Evolutionary conservation across 2,113 vertebrate species (phyloP).

Genomic region (Probosciger aterrimus): DNA sequence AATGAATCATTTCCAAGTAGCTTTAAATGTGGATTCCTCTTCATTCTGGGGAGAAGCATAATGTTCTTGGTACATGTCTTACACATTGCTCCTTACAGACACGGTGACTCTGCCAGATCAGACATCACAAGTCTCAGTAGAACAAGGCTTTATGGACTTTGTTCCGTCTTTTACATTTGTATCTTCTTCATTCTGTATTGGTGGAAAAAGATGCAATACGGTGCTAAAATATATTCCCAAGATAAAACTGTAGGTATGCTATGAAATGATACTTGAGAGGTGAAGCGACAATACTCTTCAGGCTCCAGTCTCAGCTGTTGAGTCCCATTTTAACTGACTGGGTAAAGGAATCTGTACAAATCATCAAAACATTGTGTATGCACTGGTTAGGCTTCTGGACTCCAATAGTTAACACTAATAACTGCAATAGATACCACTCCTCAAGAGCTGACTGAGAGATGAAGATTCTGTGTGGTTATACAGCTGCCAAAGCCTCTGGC

Average conservation of each 20-base stretch:
- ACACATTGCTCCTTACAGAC: rapidly evolving
- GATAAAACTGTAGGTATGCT: background rate
- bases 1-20: background rate
- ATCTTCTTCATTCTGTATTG: background rate
- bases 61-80: background rate
- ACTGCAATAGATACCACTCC: background rate
- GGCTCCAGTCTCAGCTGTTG: rapidly evolving
- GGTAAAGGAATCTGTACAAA: rapidly evolving
- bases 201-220: background rate
- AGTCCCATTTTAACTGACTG: rapidly evolving
- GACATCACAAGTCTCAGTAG: background rate
- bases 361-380: rapidly evolving
- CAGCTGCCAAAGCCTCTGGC: background rate
- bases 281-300: rapidly evolving
- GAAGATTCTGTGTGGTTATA: rapidly evolving
- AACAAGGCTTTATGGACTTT: background rate
- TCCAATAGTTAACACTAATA: background rate
- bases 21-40: background rate
- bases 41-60: background rate
- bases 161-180: background rate
- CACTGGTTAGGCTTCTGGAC: background rate
- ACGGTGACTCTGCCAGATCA: background rate
- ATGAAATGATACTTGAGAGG: rapidly evolving
- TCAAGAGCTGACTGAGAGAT: background rate
- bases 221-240: background rate